Evolutionary conservation across 2,888 invertebrate species (phyloP), one percentile per base, ranked within the genome.

Genomic region (Amblyjoppa proteus): DNA sequence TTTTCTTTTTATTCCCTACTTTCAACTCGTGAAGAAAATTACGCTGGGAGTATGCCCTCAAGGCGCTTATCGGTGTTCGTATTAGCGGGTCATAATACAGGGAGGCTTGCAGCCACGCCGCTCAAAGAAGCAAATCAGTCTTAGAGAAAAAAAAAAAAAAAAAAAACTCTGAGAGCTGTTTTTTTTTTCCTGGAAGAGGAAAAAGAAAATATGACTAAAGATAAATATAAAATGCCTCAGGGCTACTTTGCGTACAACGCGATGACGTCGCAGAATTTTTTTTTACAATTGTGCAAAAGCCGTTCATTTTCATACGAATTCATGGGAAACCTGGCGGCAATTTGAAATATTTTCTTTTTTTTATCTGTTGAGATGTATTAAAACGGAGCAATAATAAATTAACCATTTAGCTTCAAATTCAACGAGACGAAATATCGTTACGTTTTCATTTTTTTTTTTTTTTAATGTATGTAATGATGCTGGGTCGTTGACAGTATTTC

Each of bases 1-100:
- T 45, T 69, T 34, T 64, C 45, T 58, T 51, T 49, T 68, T 11
- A 7, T 68, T 61, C 38, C 56, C 41, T 78, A 25, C 38, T 58
- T 84, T 13, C 49, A 38, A 51, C 51, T 45, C 51, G 70, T 13
- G 25, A 64, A 74, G 49, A 45, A 75, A 79, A 79, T 79, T 64
- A 64, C 25, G 25, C 9, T 41, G 6, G 31, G 38, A 64, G 61
- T 58, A 56, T 38, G 28, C 34, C 31, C 9, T 61, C 70, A n/a
- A 13, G 78, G 61, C 20, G 31, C 34, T 79, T 58, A 78, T 73
- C 20, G 28, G 45, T 45, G 31, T 74, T 61, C 49, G 61, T 49
- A 61, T 45, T 74, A 61, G 25, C n/a, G 2, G 11, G 49, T 74
- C 41, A 64, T 61, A 61, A 64, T n/a, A 45, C 61, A 16, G 31